A percentile compares a stretch with the other conserved stretches of the same genome.
These are phyloP conservation scores for Melanogrammus aeglefinus DNA, from an alignment of 2,797 vertebrate genomes.

Conservation along the genomic window DNA sequence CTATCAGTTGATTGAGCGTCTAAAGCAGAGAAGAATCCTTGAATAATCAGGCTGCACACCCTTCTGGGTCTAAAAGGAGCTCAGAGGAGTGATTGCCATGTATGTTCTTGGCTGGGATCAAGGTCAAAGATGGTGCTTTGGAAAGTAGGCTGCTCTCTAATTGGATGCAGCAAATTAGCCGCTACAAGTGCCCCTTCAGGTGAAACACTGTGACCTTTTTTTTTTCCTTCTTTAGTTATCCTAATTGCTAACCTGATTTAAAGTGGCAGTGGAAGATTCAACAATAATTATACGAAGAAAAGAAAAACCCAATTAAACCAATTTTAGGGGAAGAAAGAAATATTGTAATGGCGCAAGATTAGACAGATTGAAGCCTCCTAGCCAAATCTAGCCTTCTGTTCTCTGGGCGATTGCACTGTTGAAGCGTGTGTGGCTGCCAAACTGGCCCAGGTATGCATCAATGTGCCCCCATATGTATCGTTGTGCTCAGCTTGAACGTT, in stretches of 20 bases:
- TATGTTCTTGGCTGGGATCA: conserved; percentile 17
- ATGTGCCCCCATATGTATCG: neutral
- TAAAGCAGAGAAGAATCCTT: conserved; percentile 42
- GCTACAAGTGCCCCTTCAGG: neutral
- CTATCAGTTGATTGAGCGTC: conserved; percentile 25
- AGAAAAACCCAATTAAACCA: conserved; percentile 1
- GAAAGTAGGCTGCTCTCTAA: neutral
- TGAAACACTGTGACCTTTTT: neutral
- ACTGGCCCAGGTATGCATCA: conserved; percentile 5
- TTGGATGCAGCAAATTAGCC: conserved; percentile 16
- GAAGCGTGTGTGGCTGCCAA: neutral
- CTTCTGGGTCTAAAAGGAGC: conserved; percentile 29
- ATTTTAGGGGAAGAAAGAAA: neutral
- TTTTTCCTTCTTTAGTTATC: neutral
- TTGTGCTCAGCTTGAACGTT: conserved; percentile 1
- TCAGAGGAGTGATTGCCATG: conserved; percentile 35
- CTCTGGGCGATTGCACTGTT: neutral
- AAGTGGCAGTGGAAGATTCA: neutral
- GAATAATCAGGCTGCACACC: conserved; percentile 25
- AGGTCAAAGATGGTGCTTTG: conserved; percentile 29
- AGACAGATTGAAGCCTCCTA: neutral
- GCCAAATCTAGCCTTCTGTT: neutral
- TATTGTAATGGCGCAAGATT: neutral
- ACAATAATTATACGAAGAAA: neutral
- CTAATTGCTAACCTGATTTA: neutral